Evolutionary conservation across 2,113 vertebrate genomes (phyloP).

Genomic region (Pygoscelis antarcticus): DNA sequence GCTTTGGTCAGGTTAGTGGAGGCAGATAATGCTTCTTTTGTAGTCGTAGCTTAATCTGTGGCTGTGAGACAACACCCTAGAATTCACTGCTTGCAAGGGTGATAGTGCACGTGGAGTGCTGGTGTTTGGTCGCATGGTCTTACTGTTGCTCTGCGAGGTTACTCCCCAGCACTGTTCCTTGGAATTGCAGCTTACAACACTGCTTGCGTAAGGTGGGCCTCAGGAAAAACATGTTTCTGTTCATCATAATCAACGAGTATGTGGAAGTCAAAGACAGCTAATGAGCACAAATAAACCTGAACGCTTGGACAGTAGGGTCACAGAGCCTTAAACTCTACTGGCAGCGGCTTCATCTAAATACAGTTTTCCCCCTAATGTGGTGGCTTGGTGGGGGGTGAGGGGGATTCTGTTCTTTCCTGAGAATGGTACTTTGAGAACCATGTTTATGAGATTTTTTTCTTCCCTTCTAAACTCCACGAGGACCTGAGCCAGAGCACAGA

Average conservation of each 20-base stretch:
- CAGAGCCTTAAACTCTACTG: background rate
- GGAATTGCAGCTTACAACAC: background rate
- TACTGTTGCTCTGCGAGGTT: background rate
- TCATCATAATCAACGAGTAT: rapidly evolving
- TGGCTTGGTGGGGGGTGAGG: background rate
- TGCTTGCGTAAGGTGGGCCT: background rate
- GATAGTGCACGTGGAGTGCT: background rate
- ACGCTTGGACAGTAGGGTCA: background rate
- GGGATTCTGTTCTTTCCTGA: background rate
- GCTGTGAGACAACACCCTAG: background rate
- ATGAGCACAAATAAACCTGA: background rate
- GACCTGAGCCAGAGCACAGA: background rate
- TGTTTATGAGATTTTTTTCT: background rate
- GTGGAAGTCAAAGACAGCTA: background rate
- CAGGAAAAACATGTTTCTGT: background rate
- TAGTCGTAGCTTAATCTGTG: background rate
- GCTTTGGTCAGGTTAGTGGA: background rate
- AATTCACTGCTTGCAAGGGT: background rate
- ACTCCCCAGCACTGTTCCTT: background rate
- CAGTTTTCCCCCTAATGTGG: background rate
- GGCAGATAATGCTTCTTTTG: background rate
- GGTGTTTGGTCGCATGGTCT: background rate
- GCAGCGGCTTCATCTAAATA: background rate
- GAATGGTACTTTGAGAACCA: background rate
- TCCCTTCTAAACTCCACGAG: background rate